Base-by-base conservation (phyloP, 2,888 invertebrate species). In the Hemistola chrysoprasaria region DNA sequence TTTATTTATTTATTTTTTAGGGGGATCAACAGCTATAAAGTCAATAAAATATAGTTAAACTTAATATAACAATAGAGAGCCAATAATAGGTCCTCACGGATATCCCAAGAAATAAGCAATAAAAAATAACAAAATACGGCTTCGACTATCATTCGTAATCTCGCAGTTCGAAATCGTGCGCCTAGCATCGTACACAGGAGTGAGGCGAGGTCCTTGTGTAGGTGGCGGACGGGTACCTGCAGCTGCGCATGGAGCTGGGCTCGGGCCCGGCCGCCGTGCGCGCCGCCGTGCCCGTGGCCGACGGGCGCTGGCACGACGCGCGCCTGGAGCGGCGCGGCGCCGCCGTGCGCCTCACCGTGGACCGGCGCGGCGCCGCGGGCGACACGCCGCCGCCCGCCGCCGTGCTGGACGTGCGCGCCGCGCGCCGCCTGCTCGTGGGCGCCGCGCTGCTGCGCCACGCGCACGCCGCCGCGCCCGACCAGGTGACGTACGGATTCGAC, bases 191-290 rank as follows among this genome's bases (percentile, higher is more conserved):
- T n/a, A n/a, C n/a, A n/a, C n/a, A n/a, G n/a, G n/a, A n/a, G n/a
- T n/a, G n/a, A n/a, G n/a, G n/a, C n/a, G n/a, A n/a, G n/a, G n/a
- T n/a, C n/a, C n/a, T n/a, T n/a, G n/a, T n/a, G n/a, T n/a, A n/a
- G n/a, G n/a, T 85, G 48, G 93, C 92, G 8, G 95, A 96, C 73
- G 98, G 98, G 0, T 92, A 92, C 31, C 92, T 97, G 6, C 97
- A 96, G 76, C 97, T 97, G 79, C 92, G 95, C 53, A 97, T 97
- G 90, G 96, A 98, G 75, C 91, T 98, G 55, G 98, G 98, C 9
- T 95, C 95, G 53, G 98, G 98, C 3, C 95, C 95, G 78, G 97
- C 96, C 22, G 83, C 94, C 36, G 94, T 97, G 20, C 91, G 94
- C 48, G 94, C 95, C 1, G 93, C 74, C 23, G 80, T 62, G 44